These are phyloP conservation scores for Ia io DNA, from an alignment of 2,113 vertebrate species.

Conservation along the genomic window DNA sequence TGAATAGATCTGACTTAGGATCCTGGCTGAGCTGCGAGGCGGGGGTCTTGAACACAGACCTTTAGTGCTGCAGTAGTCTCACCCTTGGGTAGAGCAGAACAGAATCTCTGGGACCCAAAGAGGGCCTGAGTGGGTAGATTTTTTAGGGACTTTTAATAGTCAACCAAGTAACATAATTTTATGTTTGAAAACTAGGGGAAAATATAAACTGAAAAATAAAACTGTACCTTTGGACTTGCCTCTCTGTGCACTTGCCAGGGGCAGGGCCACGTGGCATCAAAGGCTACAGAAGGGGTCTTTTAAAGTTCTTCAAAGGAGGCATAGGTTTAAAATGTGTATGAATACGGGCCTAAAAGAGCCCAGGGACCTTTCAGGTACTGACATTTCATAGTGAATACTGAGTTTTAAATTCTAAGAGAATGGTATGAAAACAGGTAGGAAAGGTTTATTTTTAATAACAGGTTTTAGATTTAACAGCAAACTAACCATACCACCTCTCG, in stretches of 20 bases:
- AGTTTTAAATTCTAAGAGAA: background rate
- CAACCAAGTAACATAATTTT: background rate
- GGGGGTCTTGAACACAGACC: background rate
- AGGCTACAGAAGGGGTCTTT: background rate
- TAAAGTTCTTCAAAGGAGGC: background rate
- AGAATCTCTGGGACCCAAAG: background rate
- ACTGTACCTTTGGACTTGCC: background rate
- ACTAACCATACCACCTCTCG: background rate
- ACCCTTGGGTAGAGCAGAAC: background rate
- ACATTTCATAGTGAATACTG: background rate
- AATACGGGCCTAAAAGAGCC: background rate
- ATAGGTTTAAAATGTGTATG: background rate
- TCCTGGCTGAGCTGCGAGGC: background rate
- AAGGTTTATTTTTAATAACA: background rate
- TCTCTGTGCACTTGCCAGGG: background rate
- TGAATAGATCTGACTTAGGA: background rate
- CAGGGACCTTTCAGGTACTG: background rate
- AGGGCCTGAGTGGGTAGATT: background rate
- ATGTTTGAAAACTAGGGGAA: background rate
- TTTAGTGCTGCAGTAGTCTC: background rate
- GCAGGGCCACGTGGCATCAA: background rate
- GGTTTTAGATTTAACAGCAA: background rate
- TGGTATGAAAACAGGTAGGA: background rate
- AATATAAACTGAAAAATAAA: background rate
- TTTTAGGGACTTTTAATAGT: background rate